Conservation (phyloP, 2,888 invertebrate species). For the Hypselothyrea guttata region DNA sequence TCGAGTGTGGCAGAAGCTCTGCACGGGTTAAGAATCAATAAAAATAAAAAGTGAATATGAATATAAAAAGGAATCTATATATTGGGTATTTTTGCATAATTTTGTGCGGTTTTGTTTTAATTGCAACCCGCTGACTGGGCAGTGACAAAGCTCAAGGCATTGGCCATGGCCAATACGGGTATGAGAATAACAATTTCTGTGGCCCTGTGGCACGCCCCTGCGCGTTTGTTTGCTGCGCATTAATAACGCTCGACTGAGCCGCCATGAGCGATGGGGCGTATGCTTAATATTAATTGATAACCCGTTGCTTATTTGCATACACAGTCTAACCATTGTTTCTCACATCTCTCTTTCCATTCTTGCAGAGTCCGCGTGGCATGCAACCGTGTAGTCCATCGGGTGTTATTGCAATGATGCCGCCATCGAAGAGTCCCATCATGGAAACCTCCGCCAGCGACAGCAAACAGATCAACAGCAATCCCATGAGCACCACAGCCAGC, state of each 20-base stretch:
- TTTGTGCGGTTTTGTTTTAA: slow-evolving; percentile 67
- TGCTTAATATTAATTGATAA: slow-evolving; percentile 73
- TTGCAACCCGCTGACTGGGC: slow-evolving; percentile 75
- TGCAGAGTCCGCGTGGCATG: slow-evolving; percentile 83
- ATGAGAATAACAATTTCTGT: too few relatives aligned
- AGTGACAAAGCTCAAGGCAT: slow-evolving; percentile 47
- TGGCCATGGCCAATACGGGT: neutral
- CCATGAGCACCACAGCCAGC: slow-evolving; percentile 30
- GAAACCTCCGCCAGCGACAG: slow-evolving; percentile 81
- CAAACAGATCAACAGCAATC: too few relatives aligned
- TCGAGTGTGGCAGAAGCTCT: slow-evolving; percentile 56
- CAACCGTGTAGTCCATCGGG: slow-evolving; percentile 83
- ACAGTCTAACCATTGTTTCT: slow-evolving; percentile 28
- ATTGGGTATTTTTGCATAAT: slow-evolving; percentile 35
- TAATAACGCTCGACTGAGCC: slow-evolving; percentile 57
- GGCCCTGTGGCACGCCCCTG: slow-evolving; percentile 75
- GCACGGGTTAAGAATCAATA: slow-evolving; percentile 63
- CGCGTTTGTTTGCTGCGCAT: slow-evolving; percentile 71
- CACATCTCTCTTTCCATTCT: neutral
- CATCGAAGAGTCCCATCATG: slow-evolving; percentile 82
- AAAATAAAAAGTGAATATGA: neutral
- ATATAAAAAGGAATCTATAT: slow-evolving; percentile 2
- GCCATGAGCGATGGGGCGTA: slow-evolving; percentile 52
- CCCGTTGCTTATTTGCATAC: slow-evolving; percentile 77
- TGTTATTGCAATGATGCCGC: slow-evolving; percentile 82